Evolutionary conservation across 2,888 invertebrate species (phyloP).

Genomic region (Abrostola tripartita): DNA sequence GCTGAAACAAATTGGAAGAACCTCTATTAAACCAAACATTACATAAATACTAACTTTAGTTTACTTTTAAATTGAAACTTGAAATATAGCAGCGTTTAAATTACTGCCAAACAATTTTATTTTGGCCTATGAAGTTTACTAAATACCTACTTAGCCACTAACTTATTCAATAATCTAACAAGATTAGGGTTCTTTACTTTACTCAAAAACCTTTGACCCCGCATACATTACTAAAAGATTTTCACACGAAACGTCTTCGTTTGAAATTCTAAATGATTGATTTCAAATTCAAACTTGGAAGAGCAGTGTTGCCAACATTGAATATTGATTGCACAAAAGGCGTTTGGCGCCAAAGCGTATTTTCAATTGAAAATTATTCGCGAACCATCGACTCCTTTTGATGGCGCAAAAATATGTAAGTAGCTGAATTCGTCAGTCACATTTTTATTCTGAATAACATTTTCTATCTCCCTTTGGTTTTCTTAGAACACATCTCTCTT

Average conservation of each 20-base stretch:
- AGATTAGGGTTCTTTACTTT: not conserved
- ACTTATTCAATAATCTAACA: no score
- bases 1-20: no score
- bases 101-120: no score
- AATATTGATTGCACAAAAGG: conserved; percentile 89
- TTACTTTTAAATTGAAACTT: no score
- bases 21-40: no score
- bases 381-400: conserved; percentile 84
- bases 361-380: conserved; percentile 88
- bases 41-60: no score
- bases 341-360: conserved; percentile 86
- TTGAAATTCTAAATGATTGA: conserved; percentile 80
- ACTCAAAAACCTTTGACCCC: conserved; percentile 11
- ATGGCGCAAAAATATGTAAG: conserved; percentile 87
- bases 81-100: no score
- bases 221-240: conserved; percentile 43
- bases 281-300: conserved; percentile 78
- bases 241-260: conserved; percentile 67
- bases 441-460: conserved; percentile 78
- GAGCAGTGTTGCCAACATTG: conserved; percentile 82
- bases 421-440: conserved; percentile 83
- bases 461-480: conserved; percentile 63
- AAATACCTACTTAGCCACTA: no score
- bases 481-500: conserved; percentile 46
- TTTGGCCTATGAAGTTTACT: no score